phyloP scores from a whole-genome alignment of 1,140 invertebrate genomes.

The Drosophila pectinifera region DNA sequence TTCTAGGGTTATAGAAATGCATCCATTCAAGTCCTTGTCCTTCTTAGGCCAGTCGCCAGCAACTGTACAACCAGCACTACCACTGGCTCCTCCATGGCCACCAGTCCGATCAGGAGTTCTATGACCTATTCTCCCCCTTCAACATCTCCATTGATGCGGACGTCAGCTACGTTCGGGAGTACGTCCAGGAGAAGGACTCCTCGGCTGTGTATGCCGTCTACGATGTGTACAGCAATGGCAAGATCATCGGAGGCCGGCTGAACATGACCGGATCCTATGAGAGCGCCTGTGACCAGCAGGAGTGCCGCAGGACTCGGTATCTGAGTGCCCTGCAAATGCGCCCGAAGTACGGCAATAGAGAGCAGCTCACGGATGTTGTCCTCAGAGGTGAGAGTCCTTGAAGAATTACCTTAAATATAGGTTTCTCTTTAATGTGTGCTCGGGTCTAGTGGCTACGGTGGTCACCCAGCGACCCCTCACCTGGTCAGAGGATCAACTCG shows the following conservation, averaged over 20 bases:
- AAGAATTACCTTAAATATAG: background rate
- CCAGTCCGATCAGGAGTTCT: slow-evolving; percentile 19
- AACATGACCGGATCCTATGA: slow-evolving; percentile 72
- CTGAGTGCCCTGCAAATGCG: slow-evolving; percentile 60
- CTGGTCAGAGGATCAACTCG: slow-evolving; percentile 38
- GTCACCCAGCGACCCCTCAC: slow-evolving; percentile 55
- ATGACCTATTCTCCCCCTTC: slow-evolving; percentile 37
- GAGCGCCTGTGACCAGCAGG: slow-evolving; percentile 28
- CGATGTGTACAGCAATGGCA: slow-evolving; percentile 82
- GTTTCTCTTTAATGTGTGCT: rapidly evolving
- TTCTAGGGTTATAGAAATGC: background rate
- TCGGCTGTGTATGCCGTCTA: slow-evolving; percentile 32
- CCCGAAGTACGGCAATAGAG: slow-evolving; percentile 60
- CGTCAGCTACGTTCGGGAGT: slow-evolving; percentile 51
- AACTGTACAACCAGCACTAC: slow-evolving; percentile 75
- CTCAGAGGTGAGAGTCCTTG: slow-evolving; percentile 35
- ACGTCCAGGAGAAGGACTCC: background rate
- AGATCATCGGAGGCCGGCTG: slow-evolving; percentile 64
- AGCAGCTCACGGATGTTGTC: slow-evolving; percentile 61
- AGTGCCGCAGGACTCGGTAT: slow-evolving; percentile 41
- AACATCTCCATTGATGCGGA: slow-evolving; percentile 77
- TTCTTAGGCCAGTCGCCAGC: slow-evolving; percentile 45
- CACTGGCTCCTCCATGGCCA: slow-evolving; percentile 72
- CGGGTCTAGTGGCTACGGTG: slow-evolving; percentile 59
- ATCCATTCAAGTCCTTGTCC: background rate